Conservation (phyloP, 2,888 invertebrate genomes). For the Endotricha flammealis region DNA sequence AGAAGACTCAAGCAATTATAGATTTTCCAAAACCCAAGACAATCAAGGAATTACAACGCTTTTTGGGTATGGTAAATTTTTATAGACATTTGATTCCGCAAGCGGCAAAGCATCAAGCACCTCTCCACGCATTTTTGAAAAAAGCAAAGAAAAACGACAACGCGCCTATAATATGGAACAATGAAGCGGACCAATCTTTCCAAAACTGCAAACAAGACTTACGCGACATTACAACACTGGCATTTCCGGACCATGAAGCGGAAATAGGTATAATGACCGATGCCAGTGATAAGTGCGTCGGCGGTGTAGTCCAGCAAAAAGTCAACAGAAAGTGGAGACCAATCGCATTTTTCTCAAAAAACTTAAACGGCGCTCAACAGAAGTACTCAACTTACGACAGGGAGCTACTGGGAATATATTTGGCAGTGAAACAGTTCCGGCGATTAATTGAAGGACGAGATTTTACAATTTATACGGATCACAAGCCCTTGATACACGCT, state of each 20-base stretch:
- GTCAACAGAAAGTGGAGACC: slow-evolving; percentile 11
- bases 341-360: slow-evolving; percentile 15
- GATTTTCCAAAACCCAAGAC: slow-evolving; percentile 7
- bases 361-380: slow-evolving; percentile 10
- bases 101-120: not conserved
- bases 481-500: slow-evolving; percentile 6
- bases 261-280: slow-evolving; percentile 12
- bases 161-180: slow-evolving; percentile 11
- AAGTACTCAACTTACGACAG: slow-evolving; percentile 16
- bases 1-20: slow-evolving; percentile 10
- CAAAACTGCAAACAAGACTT: slow-evolving; percentile 1
- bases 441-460: slow-evolving; percentile 10
- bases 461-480: slow-evolving; percentile 11
- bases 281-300: slow-evolving; percentile 9
- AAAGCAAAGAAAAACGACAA: slow-evolving; percentile 15
- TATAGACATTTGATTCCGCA: slow-evolving; percentile 9
- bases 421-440: slow-evolving; percentile 13
- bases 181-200: not conserved
- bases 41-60: slow-evolving; percentile 12
- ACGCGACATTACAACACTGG: not conserved
- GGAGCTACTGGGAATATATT: slow-evolving; percentile 16
- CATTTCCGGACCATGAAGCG: not conserved
- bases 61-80: slow-evolving; percentile 15
- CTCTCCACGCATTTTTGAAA: slow-evolving; percentile 10
- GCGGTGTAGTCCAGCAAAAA: slow-evolving; percentile 10